Evolutionary conservation across 2,888 invertebrate species (phyloP).

Genomic region (Pollenia angustigena): DNA sequence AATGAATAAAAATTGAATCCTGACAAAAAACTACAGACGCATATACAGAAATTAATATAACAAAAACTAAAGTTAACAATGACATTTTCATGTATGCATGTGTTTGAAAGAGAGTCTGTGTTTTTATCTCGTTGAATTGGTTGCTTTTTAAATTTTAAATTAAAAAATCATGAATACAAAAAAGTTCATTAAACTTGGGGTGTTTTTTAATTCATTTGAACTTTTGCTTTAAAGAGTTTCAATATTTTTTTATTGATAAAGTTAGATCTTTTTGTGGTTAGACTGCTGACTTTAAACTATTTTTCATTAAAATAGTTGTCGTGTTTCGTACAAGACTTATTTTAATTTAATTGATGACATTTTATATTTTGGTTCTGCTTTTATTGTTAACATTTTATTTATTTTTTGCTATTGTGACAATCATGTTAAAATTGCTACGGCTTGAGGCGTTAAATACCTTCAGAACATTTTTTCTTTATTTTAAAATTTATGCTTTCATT

Average conservation of each 20-base stretch:
- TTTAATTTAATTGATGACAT: too few species aligned
- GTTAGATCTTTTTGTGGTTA: too few species aligned
- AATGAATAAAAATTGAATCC: not conserved
- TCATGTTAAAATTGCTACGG: not conserved
- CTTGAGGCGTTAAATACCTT: not conserved
- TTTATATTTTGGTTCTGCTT: not conserved
- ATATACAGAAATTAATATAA: not conserved
- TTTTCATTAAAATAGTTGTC: too few species aligned
- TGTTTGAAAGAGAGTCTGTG: not conserved
- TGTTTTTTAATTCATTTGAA: not conserved
- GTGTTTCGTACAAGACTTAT: too few species aligned
- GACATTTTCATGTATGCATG: not conserved
- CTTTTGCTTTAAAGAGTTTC: not conserved
- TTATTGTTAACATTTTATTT: not conserved
- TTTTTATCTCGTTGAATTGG: not conserved
- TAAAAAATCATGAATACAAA: constrained; percentile 11
- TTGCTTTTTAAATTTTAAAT: constrained; percentile 8
- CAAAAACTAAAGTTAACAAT: constrained; percentile 29
- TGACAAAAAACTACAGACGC: not conserved
- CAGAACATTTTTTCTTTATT: not conserved
- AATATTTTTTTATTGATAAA: too few species aligned
- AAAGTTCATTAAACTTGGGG: constrained; percentile 35
- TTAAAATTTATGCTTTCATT: not conserved
- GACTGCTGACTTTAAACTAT: too few species aligned
- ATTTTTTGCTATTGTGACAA: not conserved